Conservation (phyloP, 1,140 invertebrate species). For the Tribolium madens region DNA sequence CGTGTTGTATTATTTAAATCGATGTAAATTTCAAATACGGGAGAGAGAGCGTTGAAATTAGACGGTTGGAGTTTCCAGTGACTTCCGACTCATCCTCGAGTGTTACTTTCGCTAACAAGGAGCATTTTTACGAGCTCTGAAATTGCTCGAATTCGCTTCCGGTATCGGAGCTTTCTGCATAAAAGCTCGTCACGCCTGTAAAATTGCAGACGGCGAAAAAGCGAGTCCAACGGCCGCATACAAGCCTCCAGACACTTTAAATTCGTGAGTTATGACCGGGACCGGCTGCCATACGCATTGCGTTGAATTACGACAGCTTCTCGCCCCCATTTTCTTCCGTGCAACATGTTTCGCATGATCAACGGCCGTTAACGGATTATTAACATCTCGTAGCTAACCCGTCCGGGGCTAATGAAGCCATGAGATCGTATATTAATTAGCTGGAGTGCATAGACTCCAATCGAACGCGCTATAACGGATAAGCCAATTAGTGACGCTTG, state of each 20-base stretch:
- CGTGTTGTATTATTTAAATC: constrained; percentile 33
- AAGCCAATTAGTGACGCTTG: neutral
- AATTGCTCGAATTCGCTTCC: constrained; percentile 16
- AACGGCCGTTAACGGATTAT: constrained; percentile 42
- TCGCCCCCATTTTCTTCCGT: neutral
- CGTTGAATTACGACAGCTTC: too few species aligned
- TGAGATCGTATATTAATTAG: constrained; percentile 44
- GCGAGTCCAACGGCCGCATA: neutral
- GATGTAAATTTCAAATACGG: constrained; percentile 17
- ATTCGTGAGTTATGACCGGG: too few species aligned
- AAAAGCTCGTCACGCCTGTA: constrained; percentile 10
- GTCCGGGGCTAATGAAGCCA: constrained; percentile 40
- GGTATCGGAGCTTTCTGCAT: constrained; percentile 17
- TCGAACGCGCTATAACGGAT: constrained; percentile 10
- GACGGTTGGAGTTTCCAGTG: constrained; percentile 49
- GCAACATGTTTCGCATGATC: constrained; percentile 39
- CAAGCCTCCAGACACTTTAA: too few species aligned
- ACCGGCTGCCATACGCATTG: too few species aligned
- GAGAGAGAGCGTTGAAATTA: constrained; percentile 37
- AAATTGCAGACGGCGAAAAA: constrained; percentile 21
- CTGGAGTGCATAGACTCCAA: constrained; percentile 29
- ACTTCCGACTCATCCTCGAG: constrained; percentile 48
- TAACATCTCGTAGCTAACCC: constrained; percentile 23
- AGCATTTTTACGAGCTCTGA: constrained; percentile 37
- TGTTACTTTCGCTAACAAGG: constrained; percentile 48